A percentile compares a stretch with the other conserved stretches of the same genome.
These are phyloP conservation scores for Delichon dasypus DNA, from an alignment of 2,797 vertebrate genomes.

Conservation along the genomic window DNA sequence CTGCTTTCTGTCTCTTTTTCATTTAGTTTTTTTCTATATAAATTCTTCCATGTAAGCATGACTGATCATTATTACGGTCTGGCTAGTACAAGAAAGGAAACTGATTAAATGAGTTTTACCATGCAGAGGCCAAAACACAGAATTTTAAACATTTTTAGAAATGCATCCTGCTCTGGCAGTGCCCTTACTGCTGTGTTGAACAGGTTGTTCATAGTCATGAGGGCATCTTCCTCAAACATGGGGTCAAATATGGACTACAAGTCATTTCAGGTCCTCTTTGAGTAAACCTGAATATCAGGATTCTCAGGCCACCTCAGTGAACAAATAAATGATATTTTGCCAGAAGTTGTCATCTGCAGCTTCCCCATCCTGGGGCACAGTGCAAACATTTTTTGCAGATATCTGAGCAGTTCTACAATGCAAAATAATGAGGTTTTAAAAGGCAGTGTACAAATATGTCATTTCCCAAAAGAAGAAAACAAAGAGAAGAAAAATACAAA, in stretches of 20 bases:
- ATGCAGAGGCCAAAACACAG: not conserved
- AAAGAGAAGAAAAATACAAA: not conserved
- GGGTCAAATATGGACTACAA: not conserved
- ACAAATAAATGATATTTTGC: not conserved
- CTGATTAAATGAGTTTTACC: not conserved
- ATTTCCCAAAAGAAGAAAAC: not conserved
- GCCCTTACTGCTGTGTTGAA: not conserved
- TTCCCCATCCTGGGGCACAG: not conserved
- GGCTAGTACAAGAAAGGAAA: not conserved
- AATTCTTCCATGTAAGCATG: not conserved
- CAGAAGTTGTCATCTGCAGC: not conserved
- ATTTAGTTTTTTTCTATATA: not conserved
- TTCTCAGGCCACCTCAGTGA: not conserved
- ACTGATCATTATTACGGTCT: not conserved
- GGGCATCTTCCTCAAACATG: not conserved
- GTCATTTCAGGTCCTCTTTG: not conserved
- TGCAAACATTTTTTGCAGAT: not conserved
- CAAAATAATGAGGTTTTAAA: not conserved
- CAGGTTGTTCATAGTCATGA: not conserved
- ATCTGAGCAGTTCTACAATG: not conserved
- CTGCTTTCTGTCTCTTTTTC: not conserved
- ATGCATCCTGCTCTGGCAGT: not conserved
- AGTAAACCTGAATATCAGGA: conserved; percentile 8
- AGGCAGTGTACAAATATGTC: not conserved
- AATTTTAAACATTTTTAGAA: not conserved